Percentiles rank a stretch among this genome's conserved stretches.
Conservation (phyloP, 1,140 invertebrate genomes). For the Trachelipus rathkii region DNA sequence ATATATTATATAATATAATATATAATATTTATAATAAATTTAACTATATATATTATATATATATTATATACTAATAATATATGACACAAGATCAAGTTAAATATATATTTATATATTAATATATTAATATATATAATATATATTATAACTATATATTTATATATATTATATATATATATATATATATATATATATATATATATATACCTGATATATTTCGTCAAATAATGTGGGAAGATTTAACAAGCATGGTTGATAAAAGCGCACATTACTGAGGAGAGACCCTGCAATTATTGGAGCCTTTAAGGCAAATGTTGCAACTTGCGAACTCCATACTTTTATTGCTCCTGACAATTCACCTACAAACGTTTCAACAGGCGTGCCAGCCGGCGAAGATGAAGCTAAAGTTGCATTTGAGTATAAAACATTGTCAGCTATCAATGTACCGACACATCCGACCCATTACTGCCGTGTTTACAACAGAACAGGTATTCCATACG, state of each 20-base stretch:
- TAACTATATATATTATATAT: no score
- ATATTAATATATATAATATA: no score
- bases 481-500: constrained; percentile 53
- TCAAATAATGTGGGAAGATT: constrained; percentile 84
- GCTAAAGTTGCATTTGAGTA: not conserved
- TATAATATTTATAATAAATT: no score
- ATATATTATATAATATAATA: no score
- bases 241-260: constrained; percentile 68
- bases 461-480: constrained; percentile 51
- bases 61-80: no score
- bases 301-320: constrained; percentile 55
- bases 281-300: constrained; percentile 45
- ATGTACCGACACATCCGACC: constrained; percentile 51
- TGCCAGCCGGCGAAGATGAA: not conserved
- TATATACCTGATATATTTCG: constrained; percentile 76
- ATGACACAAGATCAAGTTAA: no score
- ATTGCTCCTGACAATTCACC: constrained; percentile 37
- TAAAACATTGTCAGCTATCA: not conserved
- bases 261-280: constrained; percentile 30
- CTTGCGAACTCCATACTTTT: constrained; percentile 62
- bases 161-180: no score
- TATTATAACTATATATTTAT: no score
- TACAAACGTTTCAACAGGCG: constrained; percentile 32
- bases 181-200: no score
- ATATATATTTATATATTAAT: no score